A percentile compares a stretch with the other conserved stretches of the same genome.
Conservation (phyloP, 2,113 vertebrate species). For the Sapajus apella region DNA sequence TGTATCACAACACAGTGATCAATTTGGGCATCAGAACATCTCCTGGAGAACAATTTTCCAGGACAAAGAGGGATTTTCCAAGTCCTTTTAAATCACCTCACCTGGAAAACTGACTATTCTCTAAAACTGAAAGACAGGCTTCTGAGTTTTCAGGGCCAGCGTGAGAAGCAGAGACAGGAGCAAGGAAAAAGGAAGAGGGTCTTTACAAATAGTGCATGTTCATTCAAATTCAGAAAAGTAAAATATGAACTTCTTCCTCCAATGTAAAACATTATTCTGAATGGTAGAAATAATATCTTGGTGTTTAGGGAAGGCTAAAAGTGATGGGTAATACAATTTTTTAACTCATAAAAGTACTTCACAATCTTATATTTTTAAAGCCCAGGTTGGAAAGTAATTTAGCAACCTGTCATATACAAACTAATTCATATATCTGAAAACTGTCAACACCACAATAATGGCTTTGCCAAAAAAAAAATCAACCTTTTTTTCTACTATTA, state of each 20-base stretch:
- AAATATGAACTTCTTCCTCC: background rate
- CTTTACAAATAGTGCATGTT: background rate
- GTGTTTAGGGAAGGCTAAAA: slow-evolving; percentile 9
- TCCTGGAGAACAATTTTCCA: background rate
- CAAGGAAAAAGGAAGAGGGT: background rate
- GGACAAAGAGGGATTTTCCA: background rate
- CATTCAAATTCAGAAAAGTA: background rate
- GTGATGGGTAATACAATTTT: background rate
- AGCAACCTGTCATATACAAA: slow-evolving; percentile 37
- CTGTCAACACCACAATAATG: background rate
- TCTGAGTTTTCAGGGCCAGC: background rate
- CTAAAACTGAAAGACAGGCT: background rate
- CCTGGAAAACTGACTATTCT: background rate
- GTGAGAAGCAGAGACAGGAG: background rate
- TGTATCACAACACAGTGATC: background rate
- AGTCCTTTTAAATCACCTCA: background rate
- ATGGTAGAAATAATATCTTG: background rate
- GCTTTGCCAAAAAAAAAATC: background rate
- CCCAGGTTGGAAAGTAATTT: slow-evolving; percentile 2
- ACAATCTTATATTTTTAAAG: slow-evolving; percentile 41
- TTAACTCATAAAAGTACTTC: slow-evolving; percentile 35
- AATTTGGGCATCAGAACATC: background rate
- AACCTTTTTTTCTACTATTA: background rate
- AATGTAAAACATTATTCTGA: slow-evolving; percentile 17
- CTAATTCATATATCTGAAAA: slow-evolving; percentile 11